Evolutionary conservation across 2,797 vertebrate genomes (phyloP).

Genomic region (Taenioides sp.): DNA sequence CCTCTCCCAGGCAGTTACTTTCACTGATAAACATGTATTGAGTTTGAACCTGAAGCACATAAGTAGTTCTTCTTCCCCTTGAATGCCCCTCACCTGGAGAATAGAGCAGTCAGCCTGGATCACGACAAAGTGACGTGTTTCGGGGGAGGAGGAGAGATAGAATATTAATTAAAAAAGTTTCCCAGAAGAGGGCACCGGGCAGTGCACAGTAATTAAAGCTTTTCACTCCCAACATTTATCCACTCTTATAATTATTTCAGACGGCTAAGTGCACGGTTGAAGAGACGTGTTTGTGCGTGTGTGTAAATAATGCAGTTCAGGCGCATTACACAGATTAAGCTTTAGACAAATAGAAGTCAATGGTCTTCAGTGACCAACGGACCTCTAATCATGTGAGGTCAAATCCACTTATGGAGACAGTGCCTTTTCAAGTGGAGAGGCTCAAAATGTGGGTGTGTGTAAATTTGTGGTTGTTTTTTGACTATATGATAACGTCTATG

Average conservation of each 20-base stretch:
- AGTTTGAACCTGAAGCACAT: background rate
- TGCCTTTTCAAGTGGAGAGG: slow-evolving; percentile 3
- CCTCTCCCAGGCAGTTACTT: background rate
- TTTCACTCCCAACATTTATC: slow-evolving; percentile 65
- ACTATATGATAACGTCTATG: too few species aligned
- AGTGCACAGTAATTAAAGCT: slow-evolving; percentile 72
- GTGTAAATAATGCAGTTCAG: slow-evolving; percentile 32
- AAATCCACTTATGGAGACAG: slow-evolving; percentile 12
- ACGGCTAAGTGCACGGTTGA: slow-evolving; percentile 43
- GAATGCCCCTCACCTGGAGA: slow-evolving; percentile 36
- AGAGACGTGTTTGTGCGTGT: slow-evolving; percentile 20
- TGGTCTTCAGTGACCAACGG: slow-evolving; percentile 25
- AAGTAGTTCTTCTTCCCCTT: slow-evolving; percentile 7
- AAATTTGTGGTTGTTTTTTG: too few species aligned
- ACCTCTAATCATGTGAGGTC: slow-evolving; percentile 25
- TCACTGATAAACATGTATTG: background rate
- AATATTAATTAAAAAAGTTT: slow-evolving; percentile 77
- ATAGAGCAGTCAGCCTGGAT: slow-evolving; percentile 28
- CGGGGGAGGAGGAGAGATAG: slow-evolving; percentile 29
- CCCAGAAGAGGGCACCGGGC: slow-evolving; percentile 62
- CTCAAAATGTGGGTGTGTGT: background rate
- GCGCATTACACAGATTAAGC: slow-evolving; percentile 48
- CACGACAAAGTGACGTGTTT: slow-evolving; percentile 19
- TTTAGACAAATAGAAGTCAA: slow-evolving; percentile 44
- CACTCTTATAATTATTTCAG: slow-evolving; percentile 70